Conservation (phyloP, 1,140 invertebrate genomes). For the Samia ricini region DNA sequence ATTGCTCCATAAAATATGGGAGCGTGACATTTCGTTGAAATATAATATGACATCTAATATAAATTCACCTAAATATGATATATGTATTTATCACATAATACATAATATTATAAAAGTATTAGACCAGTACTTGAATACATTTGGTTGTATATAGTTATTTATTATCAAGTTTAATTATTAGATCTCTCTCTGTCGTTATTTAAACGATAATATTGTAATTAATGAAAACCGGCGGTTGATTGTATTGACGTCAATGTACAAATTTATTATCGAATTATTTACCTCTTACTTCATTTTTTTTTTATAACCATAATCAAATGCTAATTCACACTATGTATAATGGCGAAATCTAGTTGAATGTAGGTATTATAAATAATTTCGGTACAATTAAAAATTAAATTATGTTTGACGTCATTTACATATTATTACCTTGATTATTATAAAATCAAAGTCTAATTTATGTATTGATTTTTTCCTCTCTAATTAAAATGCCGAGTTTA, state of each 20-base stretch:
- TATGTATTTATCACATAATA: too few species aligned
- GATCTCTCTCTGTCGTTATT: neutral
- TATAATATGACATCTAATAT: neutral
- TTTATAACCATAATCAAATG: neutral
- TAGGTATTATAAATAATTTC: neutral
- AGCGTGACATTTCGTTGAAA: neutral
- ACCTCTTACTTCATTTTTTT: neutral
- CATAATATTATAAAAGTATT: too few species aligned
- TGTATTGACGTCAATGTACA: constrained; percentile 4
- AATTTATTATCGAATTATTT: neutral
- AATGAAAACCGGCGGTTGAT: neutral
- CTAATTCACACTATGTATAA: neutral
- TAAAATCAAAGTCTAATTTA: neutral
- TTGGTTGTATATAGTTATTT: too few species aligned
- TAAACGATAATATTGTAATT: neutral
- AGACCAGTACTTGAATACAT: too few species aligned
- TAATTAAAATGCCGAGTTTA: too few species aligned
- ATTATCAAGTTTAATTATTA: neutral
- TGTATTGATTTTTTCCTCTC: neutral
- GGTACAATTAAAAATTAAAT: neutral
- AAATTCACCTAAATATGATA: neutral
- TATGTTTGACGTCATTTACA: neutral
- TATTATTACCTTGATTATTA: neutral
- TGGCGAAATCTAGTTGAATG: neutral
- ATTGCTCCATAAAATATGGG: neutral